Percentiles rank a stretch among this genome's conserved stretches.
Conservation (phyloP, 2,113 vertebrate species). For the Hassar affinis region DNA sequence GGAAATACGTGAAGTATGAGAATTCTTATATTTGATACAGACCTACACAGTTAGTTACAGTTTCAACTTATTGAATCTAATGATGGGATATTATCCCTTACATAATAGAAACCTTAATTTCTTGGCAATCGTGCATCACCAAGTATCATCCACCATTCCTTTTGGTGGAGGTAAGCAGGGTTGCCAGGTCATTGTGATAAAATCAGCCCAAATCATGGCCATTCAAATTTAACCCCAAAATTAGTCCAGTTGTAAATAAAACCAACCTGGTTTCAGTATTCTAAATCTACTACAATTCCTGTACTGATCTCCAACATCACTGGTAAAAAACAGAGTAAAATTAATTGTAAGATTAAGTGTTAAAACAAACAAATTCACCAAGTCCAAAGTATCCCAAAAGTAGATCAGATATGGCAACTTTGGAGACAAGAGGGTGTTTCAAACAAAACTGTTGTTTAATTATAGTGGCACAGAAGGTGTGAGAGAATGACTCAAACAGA, state of each 20-base stretch:
- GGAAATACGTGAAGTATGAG: background rate
- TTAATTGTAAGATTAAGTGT: background rate
- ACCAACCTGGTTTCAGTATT: background rate
- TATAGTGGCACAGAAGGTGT: constrained; percentile 11
- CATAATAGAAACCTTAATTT: background rate
- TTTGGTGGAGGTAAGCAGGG: background rate
- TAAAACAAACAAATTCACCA: background rate
- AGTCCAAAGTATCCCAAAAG: background rate
- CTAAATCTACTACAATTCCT: background rate
- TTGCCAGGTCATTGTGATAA: background rate
- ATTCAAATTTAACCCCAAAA: background rate
- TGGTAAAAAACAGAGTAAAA: background rate
- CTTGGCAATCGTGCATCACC: background rate
- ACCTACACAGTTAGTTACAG: constrained; percentile 1
- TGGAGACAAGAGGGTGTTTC: background rate
- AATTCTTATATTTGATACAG: background rate
- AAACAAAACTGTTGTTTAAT: constrained; percentile 16
- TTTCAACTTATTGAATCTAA: constrained; percentile 26
- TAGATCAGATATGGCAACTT: background rate
- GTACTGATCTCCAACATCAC: background rate
- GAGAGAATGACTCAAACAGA: background rate
- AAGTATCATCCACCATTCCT: background rate
- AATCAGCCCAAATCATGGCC: background rate
- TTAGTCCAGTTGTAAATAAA: background rate
- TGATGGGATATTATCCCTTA: constrained; percentile 15